Conservation (phyloP, 2,888 invertebrate species). For the Lepidocyrtoides sp. region DNA sequence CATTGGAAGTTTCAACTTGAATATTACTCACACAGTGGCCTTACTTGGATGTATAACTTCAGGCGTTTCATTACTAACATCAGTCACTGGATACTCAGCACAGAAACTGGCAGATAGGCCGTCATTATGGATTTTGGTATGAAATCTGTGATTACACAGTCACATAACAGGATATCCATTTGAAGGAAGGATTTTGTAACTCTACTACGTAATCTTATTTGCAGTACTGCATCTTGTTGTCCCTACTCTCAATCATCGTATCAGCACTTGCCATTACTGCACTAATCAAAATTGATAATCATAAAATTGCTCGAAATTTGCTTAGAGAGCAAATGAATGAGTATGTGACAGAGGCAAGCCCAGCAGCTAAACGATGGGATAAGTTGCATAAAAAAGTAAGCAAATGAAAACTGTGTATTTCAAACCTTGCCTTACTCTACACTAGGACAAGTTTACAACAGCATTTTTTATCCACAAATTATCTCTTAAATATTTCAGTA, state of each 20-base stretch:
- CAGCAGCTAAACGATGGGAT: slow-evolving; percentile 46
- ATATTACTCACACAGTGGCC: slow-evolving; percentile 1
- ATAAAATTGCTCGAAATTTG: neutral
- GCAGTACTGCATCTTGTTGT: slow-evolving; percentile 70
- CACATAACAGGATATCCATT: neutral
- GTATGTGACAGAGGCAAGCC: slow-evolving; percentile 19
- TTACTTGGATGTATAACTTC: neutral
- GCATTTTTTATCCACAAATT: too few species aligned
- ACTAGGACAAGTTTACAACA: too few species aligned
- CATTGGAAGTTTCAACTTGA: slow-evolving; percentile 28
- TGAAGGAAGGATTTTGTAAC: neutral
- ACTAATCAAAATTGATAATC: neutral
- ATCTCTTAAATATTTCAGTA: slow-evolving; percentile 1
- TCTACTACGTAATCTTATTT: too few species aligned
- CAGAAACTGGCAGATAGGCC: slow-evolving; percentile 23
- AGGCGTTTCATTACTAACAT: neutral
- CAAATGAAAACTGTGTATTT: neutral
- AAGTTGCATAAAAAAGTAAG: slow-evolving; percentile 33
- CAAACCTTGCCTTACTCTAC: too few species aligned
- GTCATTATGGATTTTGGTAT: slow-evolving; percentile 47
- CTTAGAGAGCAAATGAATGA: slow-evolving; percentile 17
- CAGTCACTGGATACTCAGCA: slow-evolving; percentile 23
- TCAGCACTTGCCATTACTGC: slow-evolving; percentile 42
- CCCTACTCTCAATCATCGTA: slow-evolving; percentile 46
- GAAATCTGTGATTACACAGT: neutral